These are phyloP conservation scores for Oostethus manadensis DNA, from an alignment of 2,113 vertebrate species.

Conservation along the genomic window DNA sequence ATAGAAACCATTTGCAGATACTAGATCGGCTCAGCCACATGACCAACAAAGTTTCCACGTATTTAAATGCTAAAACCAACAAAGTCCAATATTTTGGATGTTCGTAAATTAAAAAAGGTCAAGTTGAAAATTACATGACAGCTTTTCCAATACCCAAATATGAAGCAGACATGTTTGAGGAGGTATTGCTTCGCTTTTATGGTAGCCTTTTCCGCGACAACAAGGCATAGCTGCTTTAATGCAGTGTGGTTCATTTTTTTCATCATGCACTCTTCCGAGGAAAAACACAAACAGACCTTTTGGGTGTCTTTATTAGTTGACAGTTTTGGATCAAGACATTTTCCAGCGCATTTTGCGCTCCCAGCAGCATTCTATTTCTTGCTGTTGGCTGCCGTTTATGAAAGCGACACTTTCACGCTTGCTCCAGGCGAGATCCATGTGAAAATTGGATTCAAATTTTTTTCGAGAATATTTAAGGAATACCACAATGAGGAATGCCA, in stretches of 20 bases:
- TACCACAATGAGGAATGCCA: conserved; percentile 2
- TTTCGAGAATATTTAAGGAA: conserved; percentile 11
- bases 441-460: conserved; percentile 53
- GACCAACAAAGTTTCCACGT: too few relatives aligned
- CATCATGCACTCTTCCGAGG: too few relatives aligned
- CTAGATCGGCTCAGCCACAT: too few relatives aligned
- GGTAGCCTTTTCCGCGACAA: not conserved
- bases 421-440: conserved; percentile 30
- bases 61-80: too few relatives aligned
- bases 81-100: too few relatives aligned
- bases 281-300: not conserved
- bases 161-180: not conserved
- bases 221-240: not conserved
- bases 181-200: not conserved
- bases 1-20: too few relatives aligned
- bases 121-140: too few relatives aligned
- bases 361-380: conserved; percentile 4
- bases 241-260: not conserved
- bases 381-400: conserved; percentile 36
- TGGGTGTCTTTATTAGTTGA: not conserved
- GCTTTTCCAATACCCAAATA: too few relatives aligned
- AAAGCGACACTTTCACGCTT: conserved; percentile 54
- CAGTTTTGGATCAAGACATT: not conserved
- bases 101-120: too few relatives aligned
- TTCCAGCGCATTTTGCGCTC: not conserved